phyloP scores from a whole-genome alignment of 2,113 vertebrate genomes.

The Polyodon spathula region DNA sequence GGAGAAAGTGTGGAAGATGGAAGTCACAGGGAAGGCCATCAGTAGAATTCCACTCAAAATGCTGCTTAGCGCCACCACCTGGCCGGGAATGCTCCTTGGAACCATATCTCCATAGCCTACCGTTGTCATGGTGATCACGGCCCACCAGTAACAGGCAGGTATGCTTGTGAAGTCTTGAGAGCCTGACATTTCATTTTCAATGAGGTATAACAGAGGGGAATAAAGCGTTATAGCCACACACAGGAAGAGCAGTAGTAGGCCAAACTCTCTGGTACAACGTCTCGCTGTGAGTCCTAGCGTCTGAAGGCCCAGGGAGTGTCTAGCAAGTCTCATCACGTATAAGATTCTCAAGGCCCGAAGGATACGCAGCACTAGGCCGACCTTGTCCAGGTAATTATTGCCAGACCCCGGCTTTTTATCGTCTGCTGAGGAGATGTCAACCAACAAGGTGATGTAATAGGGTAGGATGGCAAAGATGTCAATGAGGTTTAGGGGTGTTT shows the following conservation, averaged over 20 bases:
- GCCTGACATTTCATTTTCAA: constrained; percentile 82
- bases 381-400: constrained; percentile 91
- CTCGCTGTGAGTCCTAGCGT: constrained; percentile 87
- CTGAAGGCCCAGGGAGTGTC: constrained; percentile 90
- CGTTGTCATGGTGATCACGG: constrained; percentile 97
- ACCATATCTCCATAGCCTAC: constrained; percentile 98
- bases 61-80: constrained; percentile 97
- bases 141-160: constrained; percentile 97
- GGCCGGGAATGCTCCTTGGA: constrained; percentile 86
- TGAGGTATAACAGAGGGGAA: constrained; percentile 81
- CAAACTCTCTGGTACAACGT: constrained; percentile 87
- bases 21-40: constrained; percentile 97
- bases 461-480: constrained; percentile 93
- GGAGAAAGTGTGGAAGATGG: constrained; percentile 98
- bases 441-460: constrained; percentile 87
- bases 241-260: constrained; percentile 87
- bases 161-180: constrained; percentile 94
- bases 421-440: constrained; percentile 73
- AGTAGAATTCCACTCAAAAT: constrained; percentile 96
- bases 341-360: constrained; percentile 89
- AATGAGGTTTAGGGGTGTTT: constrained; percentile 81
- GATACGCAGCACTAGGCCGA: constrained; percentile 86
- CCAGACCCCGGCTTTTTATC: constrained; percentile 72
- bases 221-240: constrained; percentile 95
- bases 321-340: constrained; percentile 90